Evolutionary conservation across 2,797 vertebrate genomes (phyloP).

Genomic region (Echiichthys vipera): DNA sequence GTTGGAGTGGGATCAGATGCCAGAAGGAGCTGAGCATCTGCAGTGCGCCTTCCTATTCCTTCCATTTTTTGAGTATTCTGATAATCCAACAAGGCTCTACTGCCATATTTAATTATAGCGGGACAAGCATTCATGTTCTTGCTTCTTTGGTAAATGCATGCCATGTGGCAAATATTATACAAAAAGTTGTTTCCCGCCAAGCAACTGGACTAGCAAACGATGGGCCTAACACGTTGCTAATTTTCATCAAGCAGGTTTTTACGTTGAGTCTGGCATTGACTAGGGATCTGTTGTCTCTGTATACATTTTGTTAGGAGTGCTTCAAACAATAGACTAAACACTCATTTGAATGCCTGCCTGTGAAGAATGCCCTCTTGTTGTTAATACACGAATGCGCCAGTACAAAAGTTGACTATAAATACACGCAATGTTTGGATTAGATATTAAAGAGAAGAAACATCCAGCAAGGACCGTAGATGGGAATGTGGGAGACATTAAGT

Average conservation of each 20-base stretch:
- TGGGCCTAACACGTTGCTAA: constrained; percentile 15
- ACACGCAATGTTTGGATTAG: neutral
- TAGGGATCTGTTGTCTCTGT: constrained; percentile 5
- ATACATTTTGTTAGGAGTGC: neutral
- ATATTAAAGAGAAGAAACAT: neutral
- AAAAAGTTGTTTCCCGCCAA: constrained; percentile 37
- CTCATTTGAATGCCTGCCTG: neutral
- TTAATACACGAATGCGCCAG: neutral
- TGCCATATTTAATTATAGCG: constrained; percentile 28
- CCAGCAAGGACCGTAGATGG: neutral
- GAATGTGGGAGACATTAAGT: constrained; percentile 22
- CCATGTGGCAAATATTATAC: constrained; percentile 39
- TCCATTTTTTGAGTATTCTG: constrained; percentile 35
- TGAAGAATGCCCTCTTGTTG: neutral
- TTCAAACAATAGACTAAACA: neutral
- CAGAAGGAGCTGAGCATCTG: constrained; percentile 26
- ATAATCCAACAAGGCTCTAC: constrained; percentile 36
- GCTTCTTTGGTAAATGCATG: constrained; percentile 25
- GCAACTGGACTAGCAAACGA: constrained; percentile 34
- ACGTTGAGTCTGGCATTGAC: constrained; percentile 1
- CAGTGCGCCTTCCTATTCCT: constrained; percentile 24
- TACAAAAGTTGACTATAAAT: neutral
- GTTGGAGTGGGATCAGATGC: constrained; percentile 36
- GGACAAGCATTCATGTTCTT: constrained; percentile 5
- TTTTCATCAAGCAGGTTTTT: constrained; percentile 17